Conservation (phyloP, 64 coral and sea anemone genomes). For the Dendronephthya gigantea region DNA sequence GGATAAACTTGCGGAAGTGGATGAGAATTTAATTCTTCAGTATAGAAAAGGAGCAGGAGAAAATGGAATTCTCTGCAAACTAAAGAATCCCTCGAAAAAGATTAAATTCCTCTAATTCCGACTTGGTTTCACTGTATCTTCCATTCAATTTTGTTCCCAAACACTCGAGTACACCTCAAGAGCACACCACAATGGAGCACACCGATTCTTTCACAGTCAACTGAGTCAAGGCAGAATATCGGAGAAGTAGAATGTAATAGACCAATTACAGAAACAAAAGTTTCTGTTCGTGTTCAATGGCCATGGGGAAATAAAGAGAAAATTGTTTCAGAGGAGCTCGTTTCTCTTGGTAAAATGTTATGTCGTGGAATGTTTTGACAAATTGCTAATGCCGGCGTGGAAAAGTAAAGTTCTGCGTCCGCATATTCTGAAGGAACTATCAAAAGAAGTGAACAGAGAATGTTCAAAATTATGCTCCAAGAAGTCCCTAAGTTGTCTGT, state of each 20-base stretch:
- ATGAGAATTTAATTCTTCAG: not conserved
- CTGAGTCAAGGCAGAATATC: no score
- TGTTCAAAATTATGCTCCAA: not conserved
- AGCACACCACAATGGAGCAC: no score
- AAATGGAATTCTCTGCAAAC: not conserved
- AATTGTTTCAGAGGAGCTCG: not conserved
- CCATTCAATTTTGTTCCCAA: not conserved
- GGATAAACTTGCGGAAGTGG: not conserved
- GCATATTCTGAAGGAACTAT: not conserved
- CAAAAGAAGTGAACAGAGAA: not conserved
- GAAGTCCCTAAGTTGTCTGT: not conserved
- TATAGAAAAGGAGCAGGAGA: not conserved
- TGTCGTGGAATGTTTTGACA: not conserved
- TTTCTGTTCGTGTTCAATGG: not conserved
- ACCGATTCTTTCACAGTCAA: not conserved
- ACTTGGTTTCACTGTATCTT: not conserved
- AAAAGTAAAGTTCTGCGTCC: conserved; percentile 20
- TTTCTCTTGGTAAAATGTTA: conserved; percentile 6
- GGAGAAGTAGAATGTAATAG: not conserved
- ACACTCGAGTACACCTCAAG: not conserved
- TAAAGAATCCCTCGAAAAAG: not conserved
- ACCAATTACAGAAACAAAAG: not conserved
- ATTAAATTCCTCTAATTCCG: not conserved
- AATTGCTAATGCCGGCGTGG: not conserved
- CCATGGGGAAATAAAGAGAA: not conserved